A percentile compares a stretch with the other conserved stretches of the same genome.
Conservation (phyloP, 2,113 vertebrate genomes). For the Misgurnus anguillicaudatus region DNA sequence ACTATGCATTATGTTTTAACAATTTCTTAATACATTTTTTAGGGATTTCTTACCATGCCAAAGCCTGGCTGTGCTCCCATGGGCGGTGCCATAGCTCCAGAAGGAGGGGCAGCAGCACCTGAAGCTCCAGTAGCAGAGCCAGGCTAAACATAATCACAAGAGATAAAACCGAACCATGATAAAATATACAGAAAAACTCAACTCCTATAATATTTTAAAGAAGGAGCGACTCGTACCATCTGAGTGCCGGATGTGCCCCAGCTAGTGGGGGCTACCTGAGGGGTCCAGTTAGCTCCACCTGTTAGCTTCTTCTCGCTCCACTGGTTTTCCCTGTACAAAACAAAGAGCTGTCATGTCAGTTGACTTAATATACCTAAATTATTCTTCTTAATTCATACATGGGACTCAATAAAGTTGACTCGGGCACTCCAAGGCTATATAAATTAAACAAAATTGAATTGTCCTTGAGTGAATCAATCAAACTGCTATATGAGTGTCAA, state of each 20-base stretch:
- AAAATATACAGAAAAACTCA: neutral
- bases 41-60: conserved; percentile 83
- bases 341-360: neutral
- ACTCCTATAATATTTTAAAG: neutral
- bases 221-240: conserved; percentile 74
- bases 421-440: neutral
- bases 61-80: conserved; percentile 85
- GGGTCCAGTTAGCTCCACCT: conserved; percentile 96
- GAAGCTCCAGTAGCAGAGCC: conserved; percentile 67
- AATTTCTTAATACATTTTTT: neutral
- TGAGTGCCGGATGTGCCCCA: conserved; percentile 84
- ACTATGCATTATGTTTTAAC: neutral
- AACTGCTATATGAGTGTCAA: neutral
- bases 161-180: neutral
- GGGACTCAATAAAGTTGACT: neutral
- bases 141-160: conserved; percentile 53
- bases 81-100: conserved; percentile 67
- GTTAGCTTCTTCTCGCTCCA: conserved; percentile 95
- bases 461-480: conserved; percentile 1
- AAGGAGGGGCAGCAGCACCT: conserved; percentile 77
- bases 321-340: conserved; percentile 75
- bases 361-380: neutral
- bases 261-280: conserved; percentile 90
- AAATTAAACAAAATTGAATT: conserved; percentile 7
- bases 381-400: conserved; percentile 9